phyloP scores from a whole-genome alignment of 2,888 invertebrate species.

The Campaea margaritaria region DNA sequence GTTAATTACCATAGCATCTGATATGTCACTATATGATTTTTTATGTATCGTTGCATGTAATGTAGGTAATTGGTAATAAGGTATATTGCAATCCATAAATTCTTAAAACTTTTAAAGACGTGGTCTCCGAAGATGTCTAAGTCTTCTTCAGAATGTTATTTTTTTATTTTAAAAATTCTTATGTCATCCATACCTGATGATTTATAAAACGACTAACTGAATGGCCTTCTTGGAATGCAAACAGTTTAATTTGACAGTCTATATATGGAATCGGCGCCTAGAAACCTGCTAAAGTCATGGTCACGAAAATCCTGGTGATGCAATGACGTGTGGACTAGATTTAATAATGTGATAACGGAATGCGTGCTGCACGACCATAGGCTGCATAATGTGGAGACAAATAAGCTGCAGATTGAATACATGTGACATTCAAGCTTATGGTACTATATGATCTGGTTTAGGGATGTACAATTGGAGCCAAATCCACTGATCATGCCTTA shows the following conservation, averaged over 20 bases:
- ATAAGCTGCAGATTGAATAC: conserved; percentile 6
- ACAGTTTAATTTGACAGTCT: not conserved
- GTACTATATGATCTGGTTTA: not conserved
- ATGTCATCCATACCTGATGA: too few species aligned
- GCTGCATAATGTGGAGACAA: conserved; percentile 9
- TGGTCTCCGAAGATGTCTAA: too few species aligned
- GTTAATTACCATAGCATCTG: conserved; percentile 1
- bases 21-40: not conserved
- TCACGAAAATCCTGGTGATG: conserved; percentile 24
- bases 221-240: too few species aligned
- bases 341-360: conserved; percentile 18
- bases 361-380: conserved; percentile 21
- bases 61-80: not conserved
- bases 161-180: too few species aligned
- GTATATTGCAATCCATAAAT: too few species aligned
- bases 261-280: not conserved
- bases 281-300: conserved; percentile 22
- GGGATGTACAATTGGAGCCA: too few species aligned
- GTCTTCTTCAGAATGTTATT: too few species aligned
- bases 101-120: too few species aligned
- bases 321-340: conserved; percentile 17
- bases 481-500: too few species aligned
- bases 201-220: too few species aligned
- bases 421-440: conserved; percentile 5
- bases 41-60: not conserved